Base-by-base conservation (phyloP, 1,140 invertebrate species). In the Hypothenemus hampei region DNA sequence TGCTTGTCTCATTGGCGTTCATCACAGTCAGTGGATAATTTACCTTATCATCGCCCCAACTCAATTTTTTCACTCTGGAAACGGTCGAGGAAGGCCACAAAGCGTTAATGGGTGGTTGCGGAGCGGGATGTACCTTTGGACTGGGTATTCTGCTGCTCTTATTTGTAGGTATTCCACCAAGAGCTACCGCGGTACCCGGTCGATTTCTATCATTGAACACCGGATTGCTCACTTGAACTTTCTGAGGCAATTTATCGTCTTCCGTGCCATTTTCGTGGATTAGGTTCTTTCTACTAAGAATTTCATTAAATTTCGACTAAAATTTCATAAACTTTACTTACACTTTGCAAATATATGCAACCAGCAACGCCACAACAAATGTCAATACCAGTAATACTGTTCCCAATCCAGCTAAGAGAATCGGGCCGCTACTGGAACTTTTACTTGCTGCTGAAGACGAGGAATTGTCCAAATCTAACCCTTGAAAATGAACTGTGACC, bases 281-380 rank as follows among this genome's bases (percentile, higher is more conserved):
- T 16, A 16, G 18, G 23, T 43, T 43, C 8, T 21, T 5, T 23
- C 22, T 43, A 11, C 40, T 37, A 37, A 8, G 7, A n/a, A n/a
- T n/a, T 37, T 37, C 8, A 6, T 16, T 37, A 15, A 37, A 15
- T 37, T 37, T 10, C 13, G n/a, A 21, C 4, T 41, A 44, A 29
- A 19, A 33, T 58, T 44, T 53, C 24, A 45, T n/a, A 8, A 35
- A n/a, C 6, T 19, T 16, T n/a, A 78, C 82, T 79, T 71, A 87
- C 85, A 82, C 78, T 71, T 85, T 85, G 64, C 84, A 85, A 64
- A 90, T 86, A 69, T 89, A 89, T 50, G 82, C 71, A 15, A 87
- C 78, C 6, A 90, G 74, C 43, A 84, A 76, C 7, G 85, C 73
- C 55, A 90, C 85, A n/a, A 89, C 78, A 31, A 88, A 73, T 26